Evolutionary conservation across 2,113 vertebrate genomes (phyloP), one percentile per base, ranked within the genome.

Genomic region (Notarius quadriscutis): DNA sequence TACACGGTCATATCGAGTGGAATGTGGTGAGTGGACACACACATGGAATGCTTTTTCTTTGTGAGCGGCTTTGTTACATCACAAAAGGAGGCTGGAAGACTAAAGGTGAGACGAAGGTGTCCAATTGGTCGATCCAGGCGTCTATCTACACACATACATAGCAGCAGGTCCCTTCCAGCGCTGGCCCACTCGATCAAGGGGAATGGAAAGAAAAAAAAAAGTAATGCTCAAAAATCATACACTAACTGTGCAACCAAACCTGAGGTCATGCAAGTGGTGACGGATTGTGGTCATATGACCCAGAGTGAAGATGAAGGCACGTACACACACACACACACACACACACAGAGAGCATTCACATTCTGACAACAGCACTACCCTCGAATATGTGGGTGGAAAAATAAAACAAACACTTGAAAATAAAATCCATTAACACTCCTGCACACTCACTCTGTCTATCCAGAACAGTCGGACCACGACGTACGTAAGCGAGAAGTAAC

Each of bases 1-100:
- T 96, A 96, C 95, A 96, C 92, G 93, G 92, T 96, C 97, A 95
- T 97, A 95, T 96, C 95, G 95, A 93, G 94, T 96, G 95, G 96
- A 98, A 97, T 98, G 96, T 94, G 94, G 92, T 93, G 95, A 95
- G 93, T 88, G 85, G 90, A 94, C 86, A 90, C 89, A 60, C 86
- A 88, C 91, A 41, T 41, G 91, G 95, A 95, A 96, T 77, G 84
- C 78, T 96, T 96, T 95, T 94, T 25, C 95, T 92, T 91, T 92
- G 95, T 94, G 95, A 92, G 94, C 92, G 94, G 95, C 80, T 92
- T 94, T 91, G 82, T 92, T 91, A 86, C 88, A 83, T 94, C 91
- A 88, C 74, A 88, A 91, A 93, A 60, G 91, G 87, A 65, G 77
- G 92, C 91, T 90, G 93, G 95, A 90, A 94, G 87, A 92, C 94